A percentile compares a stretch with the other conserved stretches of the same genome.
Conservation (phyloP, 1,140 invertebrate genomes). For the Drosophila busckii region DNA sequence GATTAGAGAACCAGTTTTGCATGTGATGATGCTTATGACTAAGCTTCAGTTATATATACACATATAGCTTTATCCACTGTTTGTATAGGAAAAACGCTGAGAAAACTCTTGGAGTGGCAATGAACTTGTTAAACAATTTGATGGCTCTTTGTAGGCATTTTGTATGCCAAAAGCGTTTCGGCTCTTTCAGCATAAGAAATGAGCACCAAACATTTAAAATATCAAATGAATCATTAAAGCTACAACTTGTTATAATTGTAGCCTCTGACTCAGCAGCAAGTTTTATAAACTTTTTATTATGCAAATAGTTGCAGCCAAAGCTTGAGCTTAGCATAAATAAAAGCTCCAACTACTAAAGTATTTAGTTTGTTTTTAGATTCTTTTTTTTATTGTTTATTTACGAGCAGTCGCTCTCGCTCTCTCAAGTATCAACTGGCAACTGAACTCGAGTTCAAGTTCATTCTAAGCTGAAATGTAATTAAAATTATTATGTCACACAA, state of each 20-base stretch:
- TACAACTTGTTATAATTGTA: slow-evolving; percentile 7
- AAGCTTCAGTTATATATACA: too few species aligned
- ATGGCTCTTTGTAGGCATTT: slow-evolving; percentile 40
- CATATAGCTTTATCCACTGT: not conserved
- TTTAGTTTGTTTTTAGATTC: not conserved
- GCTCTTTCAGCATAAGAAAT: slow-evolving; percentile 27
- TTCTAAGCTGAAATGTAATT: slow-evolving; percentile 48
- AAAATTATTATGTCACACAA: slow-evolving; percentile 69
- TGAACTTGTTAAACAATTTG: slow-evolving; percentile 45
- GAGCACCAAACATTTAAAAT: slow-evolving; percentile 50
- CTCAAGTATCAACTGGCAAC: slow-evolving; percentile 26
- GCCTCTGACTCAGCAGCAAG: slow-evolving; percentile 1
- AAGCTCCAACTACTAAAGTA: too few species aligned
- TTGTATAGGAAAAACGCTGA: not conserved
- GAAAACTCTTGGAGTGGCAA: slow-evolving; percentile 13
- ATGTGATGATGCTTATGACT: too few species aligned
- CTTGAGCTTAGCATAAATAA: too few species aligned
- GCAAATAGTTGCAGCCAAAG: not conserved
- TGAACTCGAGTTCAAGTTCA: slow-evolving; percentile 64
- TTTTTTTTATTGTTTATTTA: slow-evolving; percentile 46
- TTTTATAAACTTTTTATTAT: not conserved
- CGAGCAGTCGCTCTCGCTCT: slow-evolving; percentile 34
- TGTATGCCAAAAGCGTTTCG: slow-evolving; percentile 32
- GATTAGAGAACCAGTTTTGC: too few species aligned
- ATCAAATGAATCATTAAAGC: slow-evolving; percentile 43